Evolutionary conservation across 30 jellyfish, hydroid and myxozoan species (phyloP).

Genomic region (Aurelia sp.): DNA sequence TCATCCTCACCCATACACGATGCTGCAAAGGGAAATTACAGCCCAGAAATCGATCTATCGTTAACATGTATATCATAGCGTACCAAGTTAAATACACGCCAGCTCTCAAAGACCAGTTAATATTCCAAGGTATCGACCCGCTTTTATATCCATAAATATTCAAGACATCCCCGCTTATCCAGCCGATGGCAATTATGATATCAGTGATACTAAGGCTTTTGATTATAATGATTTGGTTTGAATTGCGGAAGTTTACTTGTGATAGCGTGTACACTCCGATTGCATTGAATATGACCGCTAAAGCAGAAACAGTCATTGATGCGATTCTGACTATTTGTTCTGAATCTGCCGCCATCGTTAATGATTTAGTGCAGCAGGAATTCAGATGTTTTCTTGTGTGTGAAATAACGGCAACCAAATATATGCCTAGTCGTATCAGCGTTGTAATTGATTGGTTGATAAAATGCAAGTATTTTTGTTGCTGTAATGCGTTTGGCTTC

Average conservation of each 20-base stretch:
- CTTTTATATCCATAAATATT: neutral
- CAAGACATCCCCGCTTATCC: slow-evolving; percentile 4
- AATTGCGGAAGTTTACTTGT: neutral
- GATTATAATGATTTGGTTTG: slow-evolving; percentile 34
- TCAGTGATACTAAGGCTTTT: slow-evolving; percentile 18
- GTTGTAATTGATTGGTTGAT: no score
- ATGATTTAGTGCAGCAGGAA: no score
- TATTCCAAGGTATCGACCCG: neutral
- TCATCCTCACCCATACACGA: neutral
- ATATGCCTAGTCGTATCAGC: no score
- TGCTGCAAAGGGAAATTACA: slow-evolving; percentile 36
- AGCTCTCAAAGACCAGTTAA: neutral
- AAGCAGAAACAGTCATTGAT: neutral
- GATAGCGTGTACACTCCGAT: slow-evolving; percentile 18
- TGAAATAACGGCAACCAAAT: no score
- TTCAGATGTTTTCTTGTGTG: no score
- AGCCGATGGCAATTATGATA: slow-evolving; percentile 9
- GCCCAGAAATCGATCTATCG: slow-evolving; percentile 51
- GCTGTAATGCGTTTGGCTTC: no score
- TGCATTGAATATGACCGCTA: slow-evolving; percentile 1
- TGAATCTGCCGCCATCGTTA: neutral
- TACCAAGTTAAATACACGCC: slow-evolving; percentile 42
- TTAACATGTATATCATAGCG: slow-evolving; percentile 36
- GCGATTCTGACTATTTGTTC: slow-evolving; percentile 8
- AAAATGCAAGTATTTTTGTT: no score